Conservation (phyloP, 1,140 invertebrate species). For the Stenopsyche tienmushanensis region DNA sequence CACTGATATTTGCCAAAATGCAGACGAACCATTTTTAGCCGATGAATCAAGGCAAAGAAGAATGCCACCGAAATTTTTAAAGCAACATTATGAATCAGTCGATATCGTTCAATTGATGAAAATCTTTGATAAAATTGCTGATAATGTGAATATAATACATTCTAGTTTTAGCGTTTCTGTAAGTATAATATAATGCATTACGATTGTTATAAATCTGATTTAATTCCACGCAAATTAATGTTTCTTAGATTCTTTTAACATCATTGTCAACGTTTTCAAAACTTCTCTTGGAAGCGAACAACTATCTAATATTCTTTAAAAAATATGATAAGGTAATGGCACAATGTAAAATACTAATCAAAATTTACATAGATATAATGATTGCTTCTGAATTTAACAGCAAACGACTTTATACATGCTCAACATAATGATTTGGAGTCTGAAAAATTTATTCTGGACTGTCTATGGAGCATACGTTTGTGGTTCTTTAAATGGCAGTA, state of each 20-base stretch:
- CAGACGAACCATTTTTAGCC: too few species aligned
- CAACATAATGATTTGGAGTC: background rate
- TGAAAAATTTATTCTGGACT: background rate
- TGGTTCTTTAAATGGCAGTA: background rate
- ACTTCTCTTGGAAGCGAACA: background rate
- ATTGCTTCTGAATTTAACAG: background rate
- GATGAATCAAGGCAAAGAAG: too few species aligned
- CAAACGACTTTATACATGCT: too few species aligned
- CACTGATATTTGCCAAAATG: too few species aligned
- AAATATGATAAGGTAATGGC: too few species aligned
- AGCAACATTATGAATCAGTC: constrained; percentile 8
- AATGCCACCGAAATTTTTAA: too few species aligned
- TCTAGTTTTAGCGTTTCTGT: constrained; percentile 2
- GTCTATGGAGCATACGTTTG: background rate
- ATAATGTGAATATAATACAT: constrained; percentile 12
- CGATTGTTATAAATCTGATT: background rate
- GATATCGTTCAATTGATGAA: constrained; percentile 17
- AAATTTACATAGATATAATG: too few species aligned
- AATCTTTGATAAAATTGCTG: constrained; percentile 21
- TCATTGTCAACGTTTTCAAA: background rate
- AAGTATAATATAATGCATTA: background rate
- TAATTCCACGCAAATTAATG: background rate
- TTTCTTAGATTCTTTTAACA: constrained; percentile 11
- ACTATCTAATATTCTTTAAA: background rate
- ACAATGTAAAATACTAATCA: too few species aligned